Conservation (phyloP, 2,888 invertebrate genomes). For the Tenthredo mesomela region DNA sequence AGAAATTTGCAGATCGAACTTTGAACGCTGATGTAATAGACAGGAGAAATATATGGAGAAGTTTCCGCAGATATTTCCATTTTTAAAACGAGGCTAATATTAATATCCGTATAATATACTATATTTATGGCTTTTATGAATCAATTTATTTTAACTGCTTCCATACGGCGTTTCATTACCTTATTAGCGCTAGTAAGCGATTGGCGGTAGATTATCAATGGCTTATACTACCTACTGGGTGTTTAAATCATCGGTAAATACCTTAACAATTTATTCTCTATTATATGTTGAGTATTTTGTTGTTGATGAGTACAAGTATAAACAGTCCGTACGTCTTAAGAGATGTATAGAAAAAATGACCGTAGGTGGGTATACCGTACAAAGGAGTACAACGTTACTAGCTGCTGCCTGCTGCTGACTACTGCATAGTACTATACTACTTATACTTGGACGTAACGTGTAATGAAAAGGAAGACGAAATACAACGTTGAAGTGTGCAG, state of each 20-base stretch:
- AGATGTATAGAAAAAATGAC: neutral
- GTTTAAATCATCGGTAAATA: conserved; percentile 9
- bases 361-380: neutral
- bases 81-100: conserved; percentile 3
- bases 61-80: neutral
- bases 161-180: conserved; percentile 37
- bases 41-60: neutral
- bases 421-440: neutral
- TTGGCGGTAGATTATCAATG: conserved; percentile 5
- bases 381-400: neutral
- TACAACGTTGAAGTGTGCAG: conserved; percentile 16
- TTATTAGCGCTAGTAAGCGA: conserved; percentile 39
- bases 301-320: neutral
- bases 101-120: neutral
- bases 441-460: no score
- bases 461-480: conserved; percentile 34
- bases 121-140: conserved; percentile 17
- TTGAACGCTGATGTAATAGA: no score
- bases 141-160: conserved; percentile 49
- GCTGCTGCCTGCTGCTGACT: no score
- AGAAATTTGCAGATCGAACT: neutral
- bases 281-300: neutral
- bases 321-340: neutral
- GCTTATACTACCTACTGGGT: no score
- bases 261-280: neutral